Base-by-base conservation (phyloP, 2,113 vertebrate genomes). In the Cathartes aura region DNA sequence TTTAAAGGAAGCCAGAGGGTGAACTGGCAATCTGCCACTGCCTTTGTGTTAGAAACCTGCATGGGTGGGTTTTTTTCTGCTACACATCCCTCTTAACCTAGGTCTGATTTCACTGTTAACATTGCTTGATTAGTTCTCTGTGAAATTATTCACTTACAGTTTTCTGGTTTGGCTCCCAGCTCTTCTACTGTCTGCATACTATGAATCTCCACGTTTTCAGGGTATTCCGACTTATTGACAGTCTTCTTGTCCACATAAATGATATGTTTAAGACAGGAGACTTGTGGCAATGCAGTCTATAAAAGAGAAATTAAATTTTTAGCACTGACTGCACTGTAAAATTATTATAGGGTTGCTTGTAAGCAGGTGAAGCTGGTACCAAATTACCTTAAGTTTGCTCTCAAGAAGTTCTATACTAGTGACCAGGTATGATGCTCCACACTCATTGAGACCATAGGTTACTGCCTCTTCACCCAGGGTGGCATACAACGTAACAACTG, bases 401-500 rank as follows among this genome's bases (percentile, higher is more conserved):
- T 99, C 99, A 3, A 99, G 98, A 88, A 99, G 99, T 64, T 99
- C 99, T 75, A 90, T 87, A 23, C 99, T 99, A 10, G 99, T 99
- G 73, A 99, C 97, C 56, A 99, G 98, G 94, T 99, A 99, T 0
- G 99, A 98, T 15, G 99, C 99, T 76, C 98, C 99, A 13, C 99
- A 99, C 98, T 99, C 99, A 6, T 99, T 99, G 96, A 99, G 98
- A 8, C 99, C 99, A 43, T 98, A 99, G 20, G 98, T 98, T 47
- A 99, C 99, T 2, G 99, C 99, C 7, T 99, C 99, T 96, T 99
- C 99, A 45, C 99, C 99, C 97, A 99, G 98, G 9, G 99, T 99
- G 55, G 99, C 99, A 21, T 99, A 99, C 78, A 99, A 97, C 2
- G 99, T 99, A 91, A 99, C 99, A 97, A 99, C 99, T 99, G 96